Base-by-base conservation (phyloP, 2,797 vertebrate species). In the Lepidocolaptes lacrymiger region DNA sequence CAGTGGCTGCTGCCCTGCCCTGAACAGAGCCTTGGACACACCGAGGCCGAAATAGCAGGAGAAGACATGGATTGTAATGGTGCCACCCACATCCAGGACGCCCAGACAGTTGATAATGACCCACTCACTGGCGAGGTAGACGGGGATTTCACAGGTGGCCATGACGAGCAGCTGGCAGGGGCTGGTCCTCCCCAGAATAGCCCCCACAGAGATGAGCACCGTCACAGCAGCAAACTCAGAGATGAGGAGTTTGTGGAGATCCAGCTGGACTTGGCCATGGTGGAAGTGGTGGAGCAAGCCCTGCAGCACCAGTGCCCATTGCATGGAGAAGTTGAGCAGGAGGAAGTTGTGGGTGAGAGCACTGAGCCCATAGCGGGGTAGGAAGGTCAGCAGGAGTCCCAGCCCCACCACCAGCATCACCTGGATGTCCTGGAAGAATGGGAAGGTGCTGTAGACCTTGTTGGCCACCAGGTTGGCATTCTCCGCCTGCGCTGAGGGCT, bases 11-110 rank as follows among this genome's bases (percentile, higher is more conserved):
- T 97, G 76, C 1, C 23, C 15, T 4, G 98, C 97, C 63, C 98
- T 97, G 58, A 99, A 98, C 23, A 99, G 96, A 32, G 97, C 97
- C 84, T 98, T 98, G 19, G 98, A 98, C 73, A 98, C 97, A 0
- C 98, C 98, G 3, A 99, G 96, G 36, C 98, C 98, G 1, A 99
- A 99, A 81, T 99, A 99, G 74, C 99, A 99, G 46, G 98, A 98
- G 77, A 99, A 99, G 66, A 99, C 9, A 4, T 99, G 99, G 92
- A 99, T 98, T 0, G 98, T 97, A 87, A 99, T 98, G 21, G 98
- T 98, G 21, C 98, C 98, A 0, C 98, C 99, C 2, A 98, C 98
- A 7, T 99, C 98, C 14, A 98, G 98, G 85, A 98, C 97, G 3
- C 96, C 96, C 23, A 99, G 96, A 20, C 92, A 96, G 85, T 97